A percentile compares a stretch with the other conserved stretches of the same genome.
Evolutionary conservation across 2,888 invertebrate species (phyloP).

Genomic region (Megastigmus dorsalis): DNA sequence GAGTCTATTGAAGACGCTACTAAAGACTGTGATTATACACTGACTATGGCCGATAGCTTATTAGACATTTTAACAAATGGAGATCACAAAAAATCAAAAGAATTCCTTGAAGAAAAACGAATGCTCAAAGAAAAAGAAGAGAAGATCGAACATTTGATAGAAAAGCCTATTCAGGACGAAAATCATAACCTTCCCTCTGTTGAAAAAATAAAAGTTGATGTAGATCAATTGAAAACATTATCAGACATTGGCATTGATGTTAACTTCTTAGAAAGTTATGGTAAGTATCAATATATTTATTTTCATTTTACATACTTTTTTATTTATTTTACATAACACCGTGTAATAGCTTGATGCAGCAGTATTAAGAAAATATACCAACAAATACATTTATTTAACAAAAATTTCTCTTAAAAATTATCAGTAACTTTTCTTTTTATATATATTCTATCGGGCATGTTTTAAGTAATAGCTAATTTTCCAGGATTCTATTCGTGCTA

Average conservation of each 20-base stretch:
- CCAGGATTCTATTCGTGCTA: no score
- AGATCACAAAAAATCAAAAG: constrained; percentile 86
- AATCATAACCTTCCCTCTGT: constrained; percentile 66
- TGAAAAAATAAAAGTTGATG: constrained; percentile 82
- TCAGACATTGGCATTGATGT: constrained; percentile 89
- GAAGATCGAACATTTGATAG: constrained; percentile 78
- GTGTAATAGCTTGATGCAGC: no score
- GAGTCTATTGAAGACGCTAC: constrained; percentile 89
- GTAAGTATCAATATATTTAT: constrained; percentile 72
- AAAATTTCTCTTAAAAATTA: no score
- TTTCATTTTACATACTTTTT: no score
- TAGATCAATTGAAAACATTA: constrained; percentile 85
- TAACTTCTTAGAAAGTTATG: constrained; percentile 85
- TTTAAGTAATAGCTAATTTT: no score
- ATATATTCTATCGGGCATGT: no score
- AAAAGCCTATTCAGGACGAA: constrained; percentile 70
- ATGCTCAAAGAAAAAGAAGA: constrained; percentile 80
- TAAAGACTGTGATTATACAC: constrained; percentile 85
- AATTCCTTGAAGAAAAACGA: constrained; percentile 82
- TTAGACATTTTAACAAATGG: constrained; percentile 89
- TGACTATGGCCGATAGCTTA: constrained; percentile 86
- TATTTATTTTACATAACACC: no score
- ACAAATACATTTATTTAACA: no score
- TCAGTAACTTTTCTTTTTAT: no score
- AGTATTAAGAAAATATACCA: no score